Conservation (phyloP, 2,888 invertebrate species). For the Drosophila fungiperda region DNA sequence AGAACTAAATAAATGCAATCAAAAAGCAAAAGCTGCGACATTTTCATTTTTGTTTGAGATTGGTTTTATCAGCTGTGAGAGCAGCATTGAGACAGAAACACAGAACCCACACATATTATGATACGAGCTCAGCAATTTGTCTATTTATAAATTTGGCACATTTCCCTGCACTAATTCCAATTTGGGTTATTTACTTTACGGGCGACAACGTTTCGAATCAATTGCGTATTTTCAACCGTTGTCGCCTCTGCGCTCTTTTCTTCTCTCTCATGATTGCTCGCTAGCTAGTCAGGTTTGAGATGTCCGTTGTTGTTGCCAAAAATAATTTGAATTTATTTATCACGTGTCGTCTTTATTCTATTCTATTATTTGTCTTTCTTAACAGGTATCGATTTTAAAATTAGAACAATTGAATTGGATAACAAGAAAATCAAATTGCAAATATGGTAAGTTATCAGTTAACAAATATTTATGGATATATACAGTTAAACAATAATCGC, state of each 20-base stretch:
- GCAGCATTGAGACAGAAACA: constrained; percentile 17
- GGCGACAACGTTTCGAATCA: constrained; percentile 57
- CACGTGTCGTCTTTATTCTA: constrained; percentile 44
- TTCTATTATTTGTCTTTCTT: constrained; percentile 59
- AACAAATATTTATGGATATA: not conserved
- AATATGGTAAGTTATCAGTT: constrained; percentile 92
- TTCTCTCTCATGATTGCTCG: constrained; percentile 3
- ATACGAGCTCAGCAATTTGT: constrained; percentile 57
- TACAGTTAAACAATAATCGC: constrained; percentile 28
- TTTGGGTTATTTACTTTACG: constrained; percentile 72
- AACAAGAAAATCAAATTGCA: constrained; percentile 99
- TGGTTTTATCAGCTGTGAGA: constrained; percentile 13
- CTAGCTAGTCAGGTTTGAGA: constrained; percentile 3
- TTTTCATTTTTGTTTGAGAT: constrained; percentile 6
- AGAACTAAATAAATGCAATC: constrained; percentile 3
- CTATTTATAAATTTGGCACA: constrained; percentile 76
- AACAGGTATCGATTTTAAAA: constrained; percentile 99
- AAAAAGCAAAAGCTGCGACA: constrained; percentile 6
- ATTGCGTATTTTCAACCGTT: constrained; percentile 54
- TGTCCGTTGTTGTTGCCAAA: constrained; percentile 43
- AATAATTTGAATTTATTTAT: constrained; percentile 44
- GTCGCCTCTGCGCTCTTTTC: constrained; percentile 25
- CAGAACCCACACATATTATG: constrained; percentile 20
- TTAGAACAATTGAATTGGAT: constrained; percentile 98
- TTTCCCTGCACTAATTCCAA: constrained; percentile 68